Base-by-base conservation (phyloP, 2,888 invertebrate species). In the Octonoba sinensis region DNA sequence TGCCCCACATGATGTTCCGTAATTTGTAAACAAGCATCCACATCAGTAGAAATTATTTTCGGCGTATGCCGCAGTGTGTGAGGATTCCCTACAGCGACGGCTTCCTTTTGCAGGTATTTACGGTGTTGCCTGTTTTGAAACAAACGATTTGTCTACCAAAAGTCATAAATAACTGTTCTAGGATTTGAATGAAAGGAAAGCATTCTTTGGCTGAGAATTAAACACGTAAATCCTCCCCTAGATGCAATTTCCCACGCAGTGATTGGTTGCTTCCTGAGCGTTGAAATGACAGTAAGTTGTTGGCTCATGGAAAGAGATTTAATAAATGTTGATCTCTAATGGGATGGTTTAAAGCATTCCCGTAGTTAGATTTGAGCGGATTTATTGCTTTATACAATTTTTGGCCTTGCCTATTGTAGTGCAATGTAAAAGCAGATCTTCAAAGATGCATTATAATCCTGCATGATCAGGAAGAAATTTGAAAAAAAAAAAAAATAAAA, bases 21-120 rank as follows among this genome's bases (percentile, higher is more conserved):
- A 59, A 59, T 59, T 22, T 59, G 20, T 22, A 22, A 59, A 59
- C 12, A 18, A 18, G 59, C 24, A 18, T 18, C 24, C 8, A 59
- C 59, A 22, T 51, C 51, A 51, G 18, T 51, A 51, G 51, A n/a
- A 8, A 18, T 51, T 51, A 18, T 51, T 18, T 27, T 27, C 27
- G 6, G 27, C 27, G 3, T 27, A 27, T 27, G 27, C 27, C 27
- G 27, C 27, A 27, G 27, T 27, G 27, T 27, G 27, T 6, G 2
- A 6, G 27, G 27, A 27, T 36, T 47, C 16, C 78, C 78, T 27
- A 66, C 66, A n/a, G 78, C 18, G 78, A 20, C 71, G 60, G 78
- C 54, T 71, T 78, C 78, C 78, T 64, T n/a, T 72, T 78, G 36
- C n/a, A 24, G 66, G 16, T 22, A 78, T 72, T 59, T 62, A 54